phyloP scores from a whole-genome alignment of 2,797 vertebrate genomes.

The Luscinia megarhynchos region DNA sequence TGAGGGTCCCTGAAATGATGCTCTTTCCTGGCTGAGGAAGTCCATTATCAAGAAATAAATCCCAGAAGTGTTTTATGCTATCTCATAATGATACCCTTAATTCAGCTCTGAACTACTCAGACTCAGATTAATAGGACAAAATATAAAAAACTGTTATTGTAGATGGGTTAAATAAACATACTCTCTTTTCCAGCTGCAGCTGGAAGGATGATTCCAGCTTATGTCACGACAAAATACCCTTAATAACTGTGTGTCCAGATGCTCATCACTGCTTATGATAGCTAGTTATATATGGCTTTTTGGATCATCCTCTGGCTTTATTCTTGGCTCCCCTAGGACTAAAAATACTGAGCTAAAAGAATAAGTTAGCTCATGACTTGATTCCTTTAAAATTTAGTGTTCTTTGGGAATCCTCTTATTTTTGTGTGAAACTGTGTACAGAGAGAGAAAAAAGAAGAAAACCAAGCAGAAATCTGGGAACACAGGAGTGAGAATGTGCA shows the following conservation, averaged over 20 bases:
- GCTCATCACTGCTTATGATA: background rate
- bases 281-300: background rate
- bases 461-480: background rate
- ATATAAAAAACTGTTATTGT: background rate
- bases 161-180: background rate
- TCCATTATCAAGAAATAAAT: slow-evolving; percentile 21
- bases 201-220: background rate
- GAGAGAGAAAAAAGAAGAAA: background rate
- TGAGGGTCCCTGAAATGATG: background rate
- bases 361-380: background rate
- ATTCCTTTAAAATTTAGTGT: background rate
- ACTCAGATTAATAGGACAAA: background rate
- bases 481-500: background rate
- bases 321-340: background rate
- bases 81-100: background rate
- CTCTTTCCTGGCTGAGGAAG: background rate
- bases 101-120: background rate
- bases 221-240: background rate
- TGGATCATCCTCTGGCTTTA: background rate
- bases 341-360: background rate
- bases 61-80: background rate
- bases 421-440: background rate
- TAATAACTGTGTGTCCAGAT: background rate
- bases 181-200: background rate
- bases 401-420: background rate